Evolutionary conservation across 1,140 invertebrate genomes (phyloP).

Genomic region (Drosophila mojavensis): DNA sequence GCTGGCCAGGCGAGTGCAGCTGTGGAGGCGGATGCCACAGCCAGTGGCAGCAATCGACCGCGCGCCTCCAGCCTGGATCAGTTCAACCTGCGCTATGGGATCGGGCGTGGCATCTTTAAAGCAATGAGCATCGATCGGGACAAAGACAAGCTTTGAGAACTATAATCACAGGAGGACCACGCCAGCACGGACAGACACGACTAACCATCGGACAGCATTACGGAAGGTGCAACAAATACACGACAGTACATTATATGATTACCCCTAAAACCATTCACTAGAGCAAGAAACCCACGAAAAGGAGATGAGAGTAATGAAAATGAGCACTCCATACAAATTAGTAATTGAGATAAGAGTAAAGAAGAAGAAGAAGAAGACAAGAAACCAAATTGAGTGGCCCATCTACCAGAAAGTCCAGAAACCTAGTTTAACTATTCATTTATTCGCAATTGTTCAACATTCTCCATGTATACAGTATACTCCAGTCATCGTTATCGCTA

Average conservation of each 20-base stretch:
- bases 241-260: conserved; percentile 36
- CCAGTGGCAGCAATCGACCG: conserved; percentile 61
- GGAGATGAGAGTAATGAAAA: not conserved
- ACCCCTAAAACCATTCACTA: conserved; percentile 20
- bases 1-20: not conserved
- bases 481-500: not conserved
- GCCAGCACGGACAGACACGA: conserved; percentile 37
- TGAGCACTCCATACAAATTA: conserved; percentile 7
- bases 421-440: not conserved
- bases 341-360: conserved; percentile 4
- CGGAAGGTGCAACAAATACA: conserved; percentile 46
- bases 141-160: conserved; percentile 84
- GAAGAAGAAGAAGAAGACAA: not conserved
- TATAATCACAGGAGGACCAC: conserved; percentile 52
- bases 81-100: conserved; percentile 79
- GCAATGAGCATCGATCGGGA: conserved; percentile 84
- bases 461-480: too few relatives aligned
- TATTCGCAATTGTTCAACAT: too few relatives aligned
- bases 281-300: conserved; percentile 8
- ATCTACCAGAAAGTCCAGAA: conserved; percentile 39
- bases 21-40: not conserved
- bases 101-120: conserved; percentile 81
- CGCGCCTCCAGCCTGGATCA: conserved; percentile 81
- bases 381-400: conserved; percentile 19
- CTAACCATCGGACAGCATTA: conserved; percentile 63